These are phyloP conservation scores for Choristoneura fumiferana DNA, from an alignment of 1,140 invertebrate species.

Conservation along the genomic window DNA sequence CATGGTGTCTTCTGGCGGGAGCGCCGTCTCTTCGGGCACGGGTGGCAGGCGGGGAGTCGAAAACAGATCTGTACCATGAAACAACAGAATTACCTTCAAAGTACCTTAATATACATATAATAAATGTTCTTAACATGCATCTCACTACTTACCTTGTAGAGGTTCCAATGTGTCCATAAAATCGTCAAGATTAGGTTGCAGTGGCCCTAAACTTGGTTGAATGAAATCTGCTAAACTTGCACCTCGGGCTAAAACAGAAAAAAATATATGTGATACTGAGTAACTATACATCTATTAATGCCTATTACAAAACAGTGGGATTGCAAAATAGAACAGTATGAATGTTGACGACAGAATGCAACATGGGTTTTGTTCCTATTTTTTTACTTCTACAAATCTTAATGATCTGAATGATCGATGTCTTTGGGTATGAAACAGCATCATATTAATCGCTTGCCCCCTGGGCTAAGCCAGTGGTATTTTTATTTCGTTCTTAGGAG, in stretches of 20 bases:
- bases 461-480: too few species aligned
- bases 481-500: too few species aligned
- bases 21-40: constrained; percentile 76
- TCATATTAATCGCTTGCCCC: too few species aligned
- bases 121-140: too few species aligned
- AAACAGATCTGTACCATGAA: constrained; percentile 47
- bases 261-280: constrained; percentile 3
- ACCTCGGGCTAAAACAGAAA: constrained; percentile 79
- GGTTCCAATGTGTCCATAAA: constrained; percentile 95
- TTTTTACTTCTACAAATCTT: too few species aligned
- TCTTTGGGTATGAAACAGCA: too few species aligned
- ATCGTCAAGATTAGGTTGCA: constrained; percentile 98
- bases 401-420: too few species aligned
- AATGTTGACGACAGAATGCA: too few species aligned
- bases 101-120: too few species aligned
- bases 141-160: constrained; percentile 83
- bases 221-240: constrained; percentile 93
- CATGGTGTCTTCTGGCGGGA: constrained; percentile 55
- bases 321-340: constrained; percentile 18
- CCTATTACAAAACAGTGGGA: neutral
- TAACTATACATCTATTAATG: neutral
- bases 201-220: constrained; percentile 96
- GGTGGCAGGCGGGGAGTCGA: constrained; percentile 73
- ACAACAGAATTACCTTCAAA: too few species aligned
- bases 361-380: too few species aligned